Conservation (phyloP, 2,797 vertebrate genomes). For the Eospalax fontanierii region DNA sequence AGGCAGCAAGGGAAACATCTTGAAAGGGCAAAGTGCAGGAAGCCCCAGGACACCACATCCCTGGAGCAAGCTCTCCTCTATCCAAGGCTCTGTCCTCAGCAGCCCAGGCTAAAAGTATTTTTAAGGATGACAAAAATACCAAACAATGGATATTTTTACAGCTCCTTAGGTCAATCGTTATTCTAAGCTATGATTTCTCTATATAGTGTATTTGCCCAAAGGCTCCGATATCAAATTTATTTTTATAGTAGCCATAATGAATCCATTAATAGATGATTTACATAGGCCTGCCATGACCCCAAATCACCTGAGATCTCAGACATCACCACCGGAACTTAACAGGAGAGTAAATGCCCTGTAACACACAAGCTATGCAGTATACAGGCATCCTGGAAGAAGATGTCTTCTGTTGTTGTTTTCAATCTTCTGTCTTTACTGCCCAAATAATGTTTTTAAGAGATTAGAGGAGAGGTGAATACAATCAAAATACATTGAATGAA, state of each 20-base stretch:
- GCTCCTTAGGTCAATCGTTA: slow-evolving; percentile 47
- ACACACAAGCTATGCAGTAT: background rate
- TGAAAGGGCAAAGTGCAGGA: background rate
- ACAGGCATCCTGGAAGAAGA: background rate
- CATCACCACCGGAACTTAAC: background rate
- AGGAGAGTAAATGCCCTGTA: background rate
- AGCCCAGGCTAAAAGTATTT: background rate
- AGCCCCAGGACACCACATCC: background rate
- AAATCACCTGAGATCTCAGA: slow-evolving; percentile 49
- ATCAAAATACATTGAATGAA: too few relatives aligned
- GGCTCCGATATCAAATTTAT: slow-evolving; percentile 64
- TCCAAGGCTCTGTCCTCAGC: background rate
- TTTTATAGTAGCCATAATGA: slow-evolving; percentile 78
- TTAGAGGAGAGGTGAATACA: too few relatives aligned
- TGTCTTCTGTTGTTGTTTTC: background rate
- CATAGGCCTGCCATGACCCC: slow-evolving; percentile 61
- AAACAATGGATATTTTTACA: background rate
- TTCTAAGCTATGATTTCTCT: slow-evolving; percentile 64
- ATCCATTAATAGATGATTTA: slow-evolving; percentile 78
- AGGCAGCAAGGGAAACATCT: background rate
- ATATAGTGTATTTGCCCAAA: slow-evolving; percentile 70
- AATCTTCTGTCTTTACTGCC: background rate
- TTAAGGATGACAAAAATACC: slow-evolving; percentile 62
- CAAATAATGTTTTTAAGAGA: background rate
- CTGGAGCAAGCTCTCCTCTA: background rate